phyloP scores from a whole-genome alignment of 2,797 vertebrate genomes.

The Scolopax bukidnonensis region DNA sequence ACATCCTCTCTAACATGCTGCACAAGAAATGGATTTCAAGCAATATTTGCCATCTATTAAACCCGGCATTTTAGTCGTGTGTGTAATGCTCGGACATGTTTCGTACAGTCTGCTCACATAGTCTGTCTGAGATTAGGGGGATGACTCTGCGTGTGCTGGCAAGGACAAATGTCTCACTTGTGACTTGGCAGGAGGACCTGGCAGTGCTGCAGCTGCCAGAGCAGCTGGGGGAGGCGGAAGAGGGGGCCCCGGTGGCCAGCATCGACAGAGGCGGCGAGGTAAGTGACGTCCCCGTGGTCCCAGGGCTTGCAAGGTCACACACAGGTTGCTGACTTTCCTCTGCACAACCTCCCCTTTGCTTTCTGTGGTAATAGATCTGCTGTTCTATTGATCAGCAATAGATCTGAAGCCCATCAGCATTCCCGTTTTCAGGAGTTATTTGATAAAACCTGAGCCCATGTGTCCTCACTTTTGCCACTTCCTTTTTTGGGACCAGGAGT shows the following conservation, averaged over 20 bases:
- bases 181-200: conserved; percentile 73
- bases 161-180: not conserved
- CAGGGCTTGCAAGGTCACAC: accelerated
- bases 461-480: accelerated
- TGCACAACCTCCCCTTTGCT: not conserved
- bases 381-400: too few species aligned
- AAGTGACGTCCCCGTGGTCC: accelerated
- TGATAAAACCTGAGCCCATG: not conserved
- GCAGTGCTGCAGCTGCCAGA: not conserved
- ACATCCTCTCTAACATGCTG: not conserved
- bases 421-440: not conserved
- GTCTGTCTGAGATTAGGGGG: not conserved
- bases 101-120: accelerated
- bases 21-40: not conserved
- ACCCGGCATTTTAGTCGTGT: accelerated
- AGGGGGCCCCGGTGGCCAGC: not conserved
- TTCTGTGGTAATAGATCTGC: not conserved
- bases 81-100: not conserved
- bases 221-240: conserved; percentile 40
- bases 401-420: not conserved
- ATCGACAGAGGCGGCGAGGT: conserved; percentile 56
- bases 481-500: not conserved
- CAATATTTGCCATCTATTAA: not conserved
- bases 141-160: not conserved
- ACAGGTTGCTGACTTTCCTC: accelerated